Percentiles rank a stretch among this genome's conserved stretches.
Evolutionary conservation across 2,113 vertebrate genomes (phyloP).

Genomic region (Hemicordylus capensis): DNA sequence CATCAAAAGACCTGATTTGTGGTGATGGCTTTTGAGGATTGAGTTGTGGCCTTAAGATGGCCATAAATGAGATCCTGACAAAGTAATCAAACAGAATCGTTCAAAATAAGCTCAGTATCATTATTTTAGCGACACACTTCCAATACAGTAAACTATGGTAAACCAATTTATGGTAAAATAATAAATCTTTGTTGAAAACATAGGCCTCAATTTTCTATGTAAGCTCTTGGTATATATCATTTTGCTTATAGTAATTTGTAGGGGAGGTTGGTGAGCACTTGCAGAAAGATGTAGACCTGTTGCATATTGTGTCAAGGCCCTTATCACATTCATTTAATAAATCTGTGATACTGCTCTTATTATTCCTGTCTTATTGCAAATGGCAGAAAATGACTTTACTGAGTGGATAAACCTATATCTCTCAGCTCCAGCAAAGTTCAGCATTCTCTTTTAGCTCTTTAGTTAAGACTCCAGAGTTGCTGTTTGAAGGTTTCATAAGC

Average conservation of each 20-base stretch:
- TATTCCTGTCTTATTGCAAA: background rate
- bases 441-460: background rate
- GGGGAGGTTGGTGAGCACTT: background rate
- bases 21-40: background rate
- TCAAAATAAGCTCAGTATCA: background rate
- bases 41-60: background rate
- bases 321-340: background rate
- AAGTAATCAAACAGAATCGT: background rate
- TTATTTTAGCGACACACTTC: background rate
- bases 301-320: background rate
- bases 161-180: background rate
- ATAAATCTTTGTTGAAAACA: background rate
- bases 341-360: rapidly evolving
- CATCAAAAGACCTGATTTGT: slow-evolving; percentile 17
- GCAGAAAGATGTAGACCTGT: background rate
- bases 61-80: background rate
- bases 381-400: background rate
- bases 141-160: background rate
- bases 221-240: background rate
- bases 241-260: background rate
- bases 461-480: background rate
- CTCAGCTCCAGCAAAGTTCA: background rate
- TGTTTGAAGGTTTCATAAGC: background rate
- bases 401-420: background rate
- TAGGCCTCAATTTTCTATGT: background rate